These are phyloP conservation scores for Parasteatoda tepidariorum DNA, from an alignment of 1,140 invertebrate species.

Conservation along the genomic window DNA sequence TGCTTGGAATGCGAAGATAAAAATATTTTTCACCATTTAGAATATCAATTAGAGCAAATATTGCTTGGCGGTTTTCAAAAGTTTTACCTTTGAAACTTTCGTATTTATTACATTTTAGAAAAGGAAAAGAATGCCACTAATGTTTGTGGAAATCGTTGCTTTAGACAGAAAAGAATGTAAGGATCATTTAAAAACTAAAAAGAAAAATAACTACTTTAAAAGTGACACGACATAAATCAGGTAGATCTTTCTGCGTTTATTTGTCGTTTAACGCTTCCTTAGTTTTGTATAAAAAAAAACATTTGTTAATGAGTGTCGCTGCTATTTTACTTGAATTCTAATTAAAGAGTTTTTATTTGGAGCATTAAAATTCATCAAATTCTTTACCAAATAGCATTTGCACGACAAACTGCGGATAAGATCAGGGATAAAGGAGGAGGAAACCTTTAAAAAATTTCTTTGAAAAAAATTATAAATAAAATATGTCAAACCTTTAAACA, in stretches of 20 bases:
- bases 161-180: constrained; percentile 26
- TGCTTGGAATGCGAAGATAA: constrained; percentile 26
- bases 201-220: constrained; percentile 18
- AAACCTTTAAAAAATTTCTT: too few relatives aligned
- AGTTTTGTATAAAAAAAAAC: background rate
- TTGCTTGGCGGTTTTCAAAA: constrained; percentile 2
- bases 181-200: constrained; percentile 24
- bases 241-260: constrained; percentile 14
- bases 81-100: constrained; percentile 59
- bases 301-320: background rate
- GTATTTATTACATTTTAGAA: constrained; percentile 47
- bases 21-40: constrained; percentile 45
- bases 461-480: too few relatives aligned
- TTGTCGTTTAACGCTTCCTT: constrained; percentile 4
- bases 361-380: background rate
- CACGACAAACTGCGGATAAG: too few relatives aligned
- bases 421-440: too few relatives aligned
- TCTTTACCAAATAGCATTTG: background rate
- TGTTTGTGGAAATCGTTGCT: background rate
- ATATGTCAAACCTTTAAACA: too few relatives aligned
- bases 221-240: constrained; percentile 20
- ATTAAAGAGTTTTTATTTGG: background rate
- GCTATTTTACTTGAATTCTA: background rate
- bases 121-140: constrained; percentile 39
- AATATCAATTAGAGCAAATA: constrained; percentile 58